Evolutionary conservation across 2,888 invertebrate species (phyloP).

Genomic region (Drosophila hamatofila): DNA sequence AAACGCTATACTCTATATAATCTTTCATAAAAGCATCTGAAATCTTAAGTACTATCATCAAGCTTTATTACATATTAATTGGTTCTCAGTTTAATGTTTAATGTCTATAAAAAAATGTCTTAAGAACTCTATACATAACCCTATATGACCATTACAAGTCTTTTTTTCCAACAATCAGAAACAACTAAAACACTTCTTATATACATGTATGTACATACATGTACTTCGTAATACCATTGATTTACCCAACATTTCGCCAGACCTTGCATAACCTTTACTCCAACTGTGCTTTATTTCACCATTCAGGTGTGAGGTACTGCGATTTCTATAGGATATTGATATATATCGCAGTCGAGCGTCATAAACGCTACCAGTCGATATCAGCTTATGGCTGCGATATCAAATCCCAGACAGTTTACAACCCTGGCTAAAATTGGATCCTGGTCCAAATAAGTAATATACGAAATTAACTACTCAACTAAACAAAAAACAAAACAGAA

Average conservation of each 20-base stretch:
- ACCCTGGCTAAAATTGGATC: conserved; percentile 18
- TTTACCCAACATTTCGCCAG: not conserved
- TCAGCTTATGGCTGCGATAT: conserved; percentile 57
- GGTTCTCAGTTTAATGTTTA: too few species aligned
- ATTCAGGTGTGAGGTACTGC: conserved; percentile 57
- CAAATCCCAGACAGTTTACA: conserved; percentile 33
- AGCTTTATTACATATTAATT: not conserved
- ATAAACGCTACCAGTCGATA: conserved; percentile 78
- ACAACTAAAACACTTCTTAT: not conserved
- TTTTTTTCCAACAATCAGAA: not conserved
- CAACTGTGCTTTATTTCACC: conserved; percentile 11
- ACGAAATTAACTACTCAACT: conserved; percentile 19
- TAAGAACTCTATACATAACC: too few species aligned
- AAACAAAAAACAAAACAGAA: not conserved
- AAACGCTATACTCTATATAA: too few species aligned
- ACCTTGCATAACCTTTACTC: not conserved
- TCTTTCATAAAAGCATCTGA: not conserved
- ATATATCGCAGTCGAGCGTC: conserved; percentile 41
- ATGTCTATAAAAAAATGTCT: too few species aligned
- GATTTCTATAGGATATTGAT: conserved; percentile 57
- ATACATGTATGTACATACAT: not conserved
- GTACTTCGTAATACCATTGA: not conserved
- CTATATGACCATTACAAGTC: too few species aligned
- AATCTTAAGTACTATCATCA: too few species aligned
- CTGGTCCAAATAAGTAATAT: conserved; percentile 1